Evolutionary conservation across 2,113 vertebrate genomes (phyloP).

Genomic region (Gnathonemus longibarbis): DNA sequence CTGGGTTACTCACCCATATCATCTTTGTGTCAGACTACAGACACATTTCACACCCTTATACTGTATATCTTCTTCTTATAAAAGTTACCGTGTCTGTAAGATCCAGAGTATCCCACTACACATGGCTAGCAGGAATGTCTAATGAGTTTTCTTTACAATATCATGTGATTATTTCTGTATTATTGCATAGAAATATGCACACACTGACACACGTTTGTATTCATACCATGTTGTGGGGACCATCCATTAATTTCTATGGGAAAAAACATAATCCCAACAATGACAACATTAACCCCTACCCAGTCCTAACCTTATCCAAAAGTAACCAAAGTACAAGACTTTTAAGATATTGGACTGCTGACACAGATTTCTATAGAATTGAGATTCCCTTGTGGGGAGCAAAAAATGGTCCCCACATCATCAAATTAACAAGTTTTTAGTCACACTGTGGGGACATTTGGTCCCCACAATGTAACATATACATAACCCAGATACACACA

Average conservation of each 20-base stretch:
- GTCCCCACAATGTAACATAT: background rate
- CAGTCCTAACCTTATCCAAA: background rate
- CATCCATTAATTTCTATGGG: background rate
- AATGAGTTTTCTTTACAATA: background rate
- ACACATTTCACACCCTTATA: background rate
- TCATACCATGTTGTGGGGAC: background rate
- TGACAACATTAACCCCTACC: background rate
- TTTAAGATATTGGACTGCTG: background rate
- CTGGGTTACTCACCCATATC: constrained; percentile 37
- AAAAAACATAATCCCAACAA: background rate
- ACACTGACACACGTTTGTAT: background rate
- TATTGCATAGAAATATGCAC: background rate
- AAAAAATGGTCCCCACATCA: too few relatives aligned
- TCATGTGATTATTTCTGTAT: background rate
- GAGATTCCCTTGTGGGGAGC: too few relatives aligned
- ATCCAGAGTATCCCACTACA: background rate
- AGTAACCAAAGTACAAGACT: background rate
- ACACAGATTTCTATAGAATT: background rate
- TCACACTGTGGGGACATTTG: too few relatives aligned
- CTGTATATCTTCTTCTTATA: background rate
- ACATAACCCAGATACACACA: too few relatives aligned
- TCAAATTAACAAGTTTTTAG: too few relatives aligned
- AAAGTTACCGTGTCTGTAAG: background rate
- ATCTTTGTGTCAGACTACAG: constrained; percentile 17
- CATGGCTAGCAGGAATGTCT: background rate